A percentile compares a stretch with the other conserved stretches of the same genome.
phyloP scores from a whole-genome alignment of 2,113 vertebrate genomes.

The Trachemys scripta region DNA sequence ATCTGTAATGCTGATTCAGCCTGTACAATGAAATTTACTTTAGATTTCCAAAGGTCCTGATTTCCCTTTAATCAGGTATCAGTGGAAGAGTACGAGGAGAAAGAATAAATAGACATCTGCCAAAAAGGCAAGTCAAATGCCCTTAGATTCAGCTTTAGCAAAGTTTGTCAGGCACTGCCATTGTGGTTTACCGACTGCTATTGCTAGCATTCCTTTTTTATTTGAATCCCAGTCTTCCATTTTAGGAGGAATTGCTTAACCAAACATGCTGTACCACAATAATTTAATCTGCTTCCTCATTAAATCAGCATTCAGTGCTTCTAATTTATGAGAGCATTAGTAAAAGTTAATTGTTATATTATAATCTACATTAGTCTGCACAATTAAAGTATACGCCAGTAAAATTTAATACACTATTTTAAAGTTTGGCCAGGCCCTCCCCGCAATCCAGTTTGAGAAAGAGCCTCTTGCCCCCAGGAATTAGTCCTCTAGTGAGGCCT shows the following conservation, averaged over 20 bases:
- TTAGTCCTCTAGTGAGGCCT: background rate
- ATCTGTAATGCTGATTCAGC: background rate
- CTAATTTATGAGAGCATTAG: background rate
- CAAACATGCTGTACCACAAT: background rate
- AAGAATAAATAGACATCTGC: background rate
- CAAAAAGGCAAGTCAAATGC: background rate
- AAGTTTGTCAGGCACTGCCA: background rate
- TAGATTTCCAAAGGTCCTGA: background rate
- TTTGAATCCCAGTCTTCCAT: background rate
- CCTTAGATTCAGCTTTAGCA: background rate
- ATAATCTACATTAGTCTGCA: background rate
- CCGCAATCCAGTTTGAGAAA: background rate
- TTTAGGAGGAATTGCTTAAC: constrained; percentile 21
- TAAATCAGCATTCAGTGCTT: background rate
- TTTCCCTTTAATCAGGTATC: background rate
- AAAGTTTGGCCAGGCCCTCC: background rate
- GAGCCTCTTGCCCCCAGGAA: background rate
- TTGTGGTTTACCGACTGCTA: background rate
- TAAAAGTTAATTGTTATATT: background rate
- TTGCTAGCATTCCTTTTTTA: background rate
- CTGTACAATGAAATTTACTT: background rate
- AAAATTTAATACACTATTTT: background rate
- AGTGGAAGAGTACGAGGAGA: background rate
- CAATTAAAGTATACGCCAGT: background rate
- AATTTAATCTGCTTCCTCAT: background rate